Base-by-base conservation (phyloP, 2,888 invertebrate genomes). In the Pterobdella sp. region DNA sequence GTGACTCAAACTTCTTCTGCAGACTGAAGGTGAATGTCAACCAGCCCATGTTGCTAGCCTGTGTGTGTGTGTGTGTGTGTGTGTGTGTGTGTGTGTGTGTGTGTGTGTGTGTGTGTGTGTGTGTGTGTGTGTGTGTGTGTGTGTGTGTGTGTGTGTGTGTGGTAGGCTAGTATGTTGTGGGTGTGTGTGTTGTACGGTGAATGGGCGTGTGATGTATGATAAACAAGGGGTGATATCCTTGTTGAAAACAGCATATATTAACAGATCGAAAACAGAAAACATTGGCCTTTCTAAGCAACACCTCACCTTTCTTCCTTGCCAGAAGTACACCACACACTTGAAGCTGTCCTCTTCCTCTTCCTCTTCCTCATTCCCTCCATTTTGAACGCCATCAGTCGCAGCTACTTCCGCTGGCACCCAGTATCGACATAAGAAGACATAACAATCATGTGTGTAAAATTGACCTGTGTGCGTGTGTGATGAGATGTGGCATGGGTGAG, bases 261-360 rank as follows among this genome's bases (percentile, higher is more conserved):
- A n/a, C n/a, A n/a, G n/a, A n/a, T n/a, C n/a, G n/a, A n/a, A n/a
- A n/a, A n/a, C n/a, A n/a, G n/a, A n/a, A n/a, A n/a, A 42, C 49
- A 42, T 7, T 42, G 49, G 7, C 7, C 22, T 42, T 42, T 22
- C 7, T 22, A 14, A 7, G 22, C 49, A 42, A 7, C 7, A 22
- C 7, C 60, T 18, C n/a, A 56, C 97, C 81, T 94, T 91, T 42
- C 88, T 79, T 0, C 97, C 97, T 85, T 99, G 98, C 98, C 98
- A 98, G 86, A 99, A 99, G 85, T 98, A 98, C n/a, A 97, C 96
- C 68, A 95, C 92, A 86, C 94, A 95, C 81, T 93, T 92, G 80
- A 90, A 91, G 81, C 90, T 90, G 78, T 89, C 88, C 80, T 89
- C 89, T 18, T 80, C 80, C 10, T 79, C 77, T 29, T 84, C 82